These are phyloP conservation scores for Mus minutoides DNA, from an alignment of 2,797 vertebrate species.

Conservation along the genomic window DNA sequence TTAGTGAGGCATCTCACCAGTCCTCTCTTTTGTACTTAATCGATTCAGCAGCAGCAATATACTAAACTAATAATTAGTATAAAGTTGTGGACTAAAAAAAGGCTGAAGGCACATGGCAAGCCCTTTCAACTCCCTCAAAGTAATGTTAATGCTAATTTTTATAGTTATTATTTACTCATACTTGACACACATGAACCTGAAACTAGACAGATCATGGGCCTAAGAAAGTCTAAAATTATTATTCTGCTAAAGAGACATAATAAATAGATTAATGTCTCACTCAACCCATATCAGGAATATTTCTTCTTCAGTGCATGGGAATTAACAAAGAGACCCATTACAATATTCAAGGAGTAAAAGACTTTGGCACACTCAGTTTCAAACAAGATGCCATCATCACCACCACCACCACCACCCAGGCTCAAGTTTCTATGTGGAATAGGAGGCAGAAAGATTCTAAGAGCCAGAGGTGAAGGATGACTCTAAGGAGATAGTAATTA, in stretches of 20 bases:
- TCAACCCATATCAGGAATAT: neutral
- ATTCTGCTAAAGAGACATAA: neutral
- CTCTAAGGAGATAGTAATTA: neutral
- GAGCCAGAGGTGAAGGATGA: neutral
- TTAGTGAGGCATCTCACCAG: neutral
- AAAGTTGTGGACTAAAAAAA: neutral
- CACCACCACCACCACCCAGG: neutral
- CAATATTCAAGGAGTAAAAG: neutral
- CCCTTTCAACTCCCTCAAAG: neutral
- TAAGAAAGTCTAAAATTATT: neutral
- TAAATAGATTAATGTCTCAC: neutral
- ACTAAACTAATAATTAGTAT: neutral
- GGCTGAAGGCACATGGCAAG: neutral
- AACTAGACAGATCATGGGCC: neutral
- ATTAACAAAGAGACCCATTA: neutral
- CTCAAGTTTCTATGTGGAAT: neutral
- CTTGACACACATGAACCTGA: neutral
- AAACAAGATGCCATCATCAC: neutral
- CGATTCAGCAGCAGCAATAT: neutral
- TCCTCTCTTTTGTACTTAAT: neutral
- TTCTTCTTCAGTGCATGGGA: neutral
- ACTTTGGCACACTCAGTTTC: neutral
- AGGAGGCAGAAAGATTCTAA: neutral
- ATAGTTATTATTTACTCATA: neutral
- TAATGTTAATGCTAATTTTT: neutral